A percentile compares a stretch with the other conserved stretches of the same genome.
These are phyloP conservation scores for Seriola aureovittata DNA, from an alignment of 2,113 vertebrate species.

Conservation along the genomic window DNA sequence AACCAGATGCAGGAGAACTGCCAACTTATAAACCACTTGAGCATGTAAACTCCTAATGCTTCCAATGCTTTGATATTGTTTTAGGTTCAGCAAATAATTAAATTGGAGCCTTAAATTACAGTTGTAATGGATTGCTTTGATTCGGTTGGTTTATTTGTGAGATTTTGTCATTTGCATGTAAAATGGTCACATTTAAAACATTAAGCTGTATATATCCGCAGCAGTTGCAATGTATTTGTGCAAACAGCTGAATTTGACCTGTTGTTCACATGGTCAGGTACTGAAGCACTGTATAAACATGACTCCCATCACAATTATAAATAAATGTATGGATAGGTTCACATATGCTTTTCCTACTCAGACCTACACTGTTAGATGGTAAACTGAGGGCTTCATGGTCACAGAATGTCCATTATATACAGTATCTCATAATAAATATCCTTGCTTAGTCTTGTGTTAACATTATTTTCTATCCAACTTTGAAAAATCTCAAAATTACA, in stretches of 20 bases:
- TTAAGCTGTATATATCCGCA: too few species aligned
- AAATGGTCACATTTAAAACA: neutral
- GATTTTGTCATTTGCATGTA: neutral
- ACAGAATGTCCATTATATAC: neutral
- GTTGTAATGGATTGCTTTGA: neutral
- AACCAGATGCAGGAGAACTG: neutral
- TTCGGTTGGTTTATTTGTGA: neutral
- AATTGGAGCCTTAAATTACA: neutral
- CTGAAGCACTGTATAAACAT: neutral
- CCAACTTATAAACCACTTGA: too few species aligned
- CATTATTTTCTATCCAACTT: too few species aligned
- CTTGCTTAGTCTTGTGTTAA: too few species aligned
- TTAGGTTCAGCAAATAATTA: neutral
- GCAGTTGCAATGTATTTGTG: too few species aligned
- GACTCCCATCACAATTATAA: too few species aligned
- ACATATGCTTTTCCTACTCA: too few species aligned
- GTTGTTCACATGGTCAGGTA: too few species aligned
- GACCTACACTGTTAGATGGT: neutral
- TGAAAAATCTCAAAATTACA: neutral
- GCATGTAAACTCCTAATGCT: neutral
- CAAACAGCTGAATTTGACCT: too few species aligned
- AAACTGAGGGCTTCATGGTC: too few species aligned
- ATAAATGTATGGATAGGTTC: too few species aligned
- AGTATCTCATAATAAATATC: neutral
- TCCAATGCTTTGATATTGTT: neutral